phyloP scores from a whole-genome alignment of 2,888 invertebrate species.

The Margaritifera margaritifera region DNA sequence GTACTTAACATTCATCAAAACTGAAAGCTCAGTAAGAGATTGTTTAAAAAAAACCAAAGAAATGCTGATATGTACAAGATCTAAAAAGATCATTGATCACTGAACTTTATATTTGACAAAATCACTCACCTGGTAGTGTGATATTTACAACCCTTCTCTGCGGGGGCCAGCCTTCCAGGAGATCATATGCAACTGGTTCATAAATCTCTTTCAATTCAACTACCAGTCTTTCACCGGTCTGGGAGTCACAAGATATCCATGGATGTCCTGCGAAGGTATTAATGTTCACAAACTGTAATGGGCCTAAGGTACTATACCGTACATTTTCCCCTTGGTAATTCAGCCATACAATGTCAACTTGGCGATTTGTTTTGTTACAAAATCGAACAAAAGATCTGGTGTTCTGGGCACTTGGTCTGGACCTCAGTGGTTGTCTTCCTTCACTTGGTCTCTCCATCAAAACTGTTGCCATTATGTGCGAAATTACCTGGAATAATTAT shows the following conservation, averaged over 20 bases:
- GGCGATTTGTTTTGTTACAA: constrained; percentile 77
- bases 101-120: not conserved
- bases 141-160: constrained; percentile 53
- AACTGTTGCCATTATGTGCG: not conserved
- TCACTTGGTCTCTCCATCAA: not conserved
- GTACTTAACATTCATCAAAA: too few species aligned
- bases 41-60: too few species aligned
- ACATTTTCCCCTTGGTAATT: constrained; percentile 81
- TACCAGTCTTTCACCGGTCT: constrained; percentile 80
- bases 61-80: too few species aligned
- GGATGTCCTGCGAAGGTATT: constrained; percentile 87
- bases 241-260: constrained; percentile 86
- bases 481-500: constrained; percentile 3
- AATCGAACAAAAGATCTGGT: constrained; percentile 77
- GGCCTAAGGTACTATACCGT: constrained; percentile 78
- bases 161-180: constrained; percentile 44
- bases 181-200: constrained; percentile 48
- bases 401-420: constrained; percentile 6
- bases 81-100: not conserved
- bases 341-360: constrained; percentile 83
- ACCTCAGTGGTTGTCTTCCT: constrained; percentile 26
- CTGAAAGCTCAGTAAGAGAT: too few species aligned
- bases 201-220: constrained; percentile 73
- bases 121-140: constrained; percentile 52
- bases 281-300: constrained; percentile 78